Evolutionary conservation across 2,113 vertebrate species (phyloP).

Genomic region (Arizona elegans): DNA sequence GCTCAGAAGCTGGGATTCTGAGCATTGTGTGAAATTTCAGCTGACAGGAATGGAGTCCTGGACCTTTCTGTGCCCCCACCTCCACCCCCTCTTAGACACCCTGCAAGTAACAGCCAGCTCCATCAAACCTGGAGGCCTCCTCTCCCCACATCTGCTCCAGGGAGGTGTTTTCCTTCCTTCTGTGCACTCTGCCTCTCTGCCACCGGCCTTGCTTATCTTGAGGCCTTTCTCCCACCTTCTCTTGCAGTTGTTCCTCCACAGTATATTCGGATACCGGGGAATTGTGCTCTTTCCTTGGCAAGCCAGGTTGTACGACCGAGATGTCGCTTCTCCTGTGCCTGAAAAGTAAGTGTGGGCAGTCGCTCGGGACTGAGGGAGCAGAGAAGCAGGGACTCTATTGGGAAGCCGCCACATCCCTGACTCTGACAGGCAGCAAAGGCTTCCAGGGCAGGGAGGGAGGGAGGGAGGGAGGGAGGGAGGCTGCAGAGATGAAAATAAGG

Average conservation of each 20-base stretch:
- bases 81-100: too few species aligned
- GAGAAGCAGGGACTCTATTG: neutral
- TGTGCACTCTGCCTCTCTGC: neutral
- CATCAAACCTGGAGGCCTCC: neutral
- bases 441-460: neutral
- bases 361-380: neutral
- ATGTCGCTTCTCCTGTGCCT: slow-evolving; percentile 83
- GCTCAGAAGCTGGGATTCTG: neutral
- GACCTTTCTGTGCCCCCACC: neutral
- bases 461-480: neutral
- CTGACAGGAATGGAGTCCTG: neutral
- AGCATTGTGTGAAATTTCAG: neutral
- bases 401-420: fast-evolving
- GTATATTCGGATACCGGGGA: slow-evolving; percentile 94
- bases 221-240: neutral
- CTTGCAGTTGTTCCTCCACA: slow-evolving; percentile 92
- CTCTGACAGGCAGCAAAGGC: fast-evolving
- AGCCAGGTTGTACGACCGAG: slow-evolving; percentile 93
- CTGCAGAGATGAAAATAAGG: neutral
- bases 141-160: neutral
- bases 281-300: slow-evolving; percentile 97
- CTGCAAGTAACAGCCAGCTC: too few species aligned
- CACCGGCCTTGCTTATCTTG: neutral
- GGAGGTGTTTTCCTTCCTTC: neutral
- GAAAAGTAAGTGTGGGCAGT: slow-evolving; percentile 79